Conservation (phyloP, 1,140 invertebrate species). For the Pseudomyrmex concolor region DNA sequence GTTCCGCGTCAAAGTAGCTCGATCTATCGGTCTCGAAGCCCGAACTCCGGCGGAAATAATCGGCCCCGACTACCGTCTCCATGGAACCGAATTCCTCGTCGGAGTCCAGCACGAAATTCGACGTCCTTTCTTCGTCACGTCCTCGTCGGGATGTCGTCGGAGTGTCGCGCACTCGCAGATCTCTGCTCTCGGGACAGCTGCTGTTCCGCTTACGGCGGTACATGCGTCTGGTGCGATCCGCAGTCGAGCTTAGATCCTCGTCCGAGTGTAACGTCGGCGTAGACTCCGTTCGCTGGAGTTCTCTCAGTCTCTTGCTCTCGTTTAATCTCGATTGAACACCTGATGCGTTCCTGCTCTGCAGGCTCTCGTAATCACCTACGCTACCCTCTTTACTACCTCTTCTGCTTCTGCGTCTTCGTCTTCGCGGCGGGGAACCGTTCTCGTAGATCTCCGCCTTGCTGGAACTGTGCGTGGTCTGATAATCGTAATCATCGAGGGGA, state of each 20-base stretch:
- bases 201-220: slow-evolving; percentile 76
- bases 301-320: slow-evolving; percentile 68
- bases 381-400: slow-evolving; percentile 63
- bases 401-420: slow-evolving; percentile 66
- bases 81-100: slow-evolving; percentile 82
- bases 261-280: slow-evolving; percentile 79
- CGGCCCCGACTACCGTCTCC: slow-evolving; percentile 79
- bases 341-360: slow-evolving; percentile 50
- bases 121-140: slow-evolving; percentile 48
- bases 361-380: slow-evolving; percentile 72
- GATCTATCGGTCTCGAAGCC: slow-evolving; percentile 33
- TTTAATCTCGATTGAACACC: slow-evolving; percentile 68
- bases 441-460: slow-evolving; percentile 53
- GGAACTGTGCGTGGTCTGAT: slow-evolving; percentile 54
- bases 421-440: slow-evolving; percentile 49
- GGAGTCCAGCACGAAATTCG: slow-evolving; percentile 76
- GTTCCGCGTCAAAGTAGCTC: slow-evolving; percentile 59
- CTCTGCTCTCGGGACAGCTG: slow-evolving; percentile 80
- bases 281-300: slow-evolving; percentile 78
- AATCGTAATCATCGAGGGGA: slow-evolving; percentile 73
- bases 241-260: slow-evolving; percentile 73
- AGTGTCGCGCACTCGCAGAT: slow-evolving; percentile 50
- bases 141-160: not conserved
- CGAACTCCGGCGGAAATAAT: slow-evolving; percentile 61
- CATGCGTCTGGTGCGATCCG: slow-evolving; percentile 68